These are phyloP conservation scores for Carcina quercana DNA, from an alignment of 2,888 invertebrate species.

Conservation along the genomic window DNA sequence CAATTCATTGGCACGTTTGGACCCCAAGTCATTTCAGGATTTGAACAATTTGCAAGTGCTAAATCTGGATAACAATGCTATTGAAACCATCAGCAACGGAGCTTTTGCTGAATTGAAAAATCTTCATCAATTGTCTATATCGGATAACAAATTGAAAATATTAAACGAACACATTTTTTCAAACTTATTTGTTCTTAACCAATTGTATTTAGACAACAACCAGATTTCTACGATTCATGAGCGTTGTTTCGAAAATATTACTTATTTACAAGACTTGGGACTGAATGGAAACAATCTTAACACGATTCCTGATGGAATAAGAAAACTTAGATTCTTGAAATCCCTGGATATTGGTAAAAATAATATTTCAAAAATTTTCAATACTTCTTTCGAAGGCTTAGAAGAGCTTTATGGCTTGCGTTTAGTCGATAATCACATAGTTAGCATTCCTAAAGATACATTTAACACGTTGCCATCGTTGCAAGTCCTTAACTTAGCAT, in stretches of 20 bases:
- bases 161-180: slow-evolving; percentile 81
- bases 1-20: slow-evolving; percentile 81
- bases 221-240: slow-evolving; percentile 78
- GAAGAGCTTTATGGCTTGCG: slow-evolving; percentile 83
- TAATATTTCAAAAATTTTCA: slow-evolving; percentile 80
- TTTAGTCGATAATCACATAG: slow-evolving; percentile 85
- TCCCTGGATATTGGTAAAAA: slow-evolving; percentile 89
- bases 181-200: slow-evolving; percentile 82
- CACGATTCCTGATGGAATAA: slow-evolving; percentile 79
- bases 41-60: slow-evolving; percentile 83
- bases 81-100: slow-evolving; percentile 80
- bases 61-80: slow-evolving; percentile 82
- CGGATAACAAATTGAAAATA: slow-evolving; percentile 79
- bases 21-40: slow-evolving; percentile 82
- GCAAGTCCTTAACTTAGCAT: slow-evolving; percentile 85
- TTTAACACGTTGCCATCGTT: slow-evolving; percentile 82
- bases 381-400: slow-evolving; percentile 83
- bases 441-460: slow-evolving; percentile 81
- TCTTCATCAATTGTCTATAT: slow-evolving; percentile 82
- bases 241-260: slow-evolving; percentile 83
- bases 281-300: slow-evolving; percentile 81
- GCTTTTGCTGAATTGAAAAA: slow-evolving; percentile 84
- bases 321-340: slow-evolving; percentile 79
- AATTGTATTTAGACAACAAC: slow-evolving; percentile 84
- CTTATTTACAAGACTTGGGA: slow-evolving; percentile 84